Base-by-base conservation (phyloP, 2,888 invertebrate genomes). In the Hipparchia semele region DNA sequence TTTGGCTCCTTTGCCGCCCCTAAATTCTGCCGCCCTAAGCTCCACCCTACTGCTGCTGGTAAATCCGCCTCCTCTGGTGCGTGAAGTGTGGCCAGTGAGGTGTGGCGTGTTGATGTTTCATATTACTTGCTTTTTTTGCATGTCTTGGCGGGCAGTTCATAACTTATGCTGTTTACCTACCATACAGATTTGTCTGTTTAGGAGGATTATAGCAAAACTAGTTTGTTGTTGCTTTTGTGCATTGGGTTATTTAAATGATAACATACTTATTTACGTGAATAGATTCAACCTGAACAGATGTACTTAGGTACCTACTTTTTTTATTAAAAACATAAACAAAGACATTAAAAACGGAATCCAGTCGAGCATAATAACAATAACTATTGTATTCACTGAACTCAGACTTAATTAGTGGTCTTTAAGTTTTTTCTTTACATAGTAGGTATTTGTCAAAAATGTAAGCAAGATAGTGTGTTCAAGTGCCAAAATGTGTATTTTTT, bases 391-490 rank as follows among this genome's bases (percentile, higher is more conserved):
- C 64, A 13, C 49, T 23, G 8, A 23, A 33, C 3, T 65, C 64
- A 51, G 13, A 13, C 3, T 12, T 62, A 62, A 0, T 8, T 46
- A 8, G 13, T 65, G 23, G 65, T 23, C 45, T 61, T 23, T 12
- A 12, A 23, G 13, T 64, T 8, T 23, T 23, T 7, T 13, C 10
- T 2, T 12, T 23, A 23, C 23, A 23, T 23, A 23, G 23, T 23
- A 23, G 23, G 23, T 23, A 23, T 65, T 53, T 33, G 53, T 66
- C 54, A 13, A 67, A 58, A 49, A 65, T 53, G 12, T 65, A 49
- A 53, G 8, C 13, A 67, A 65, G 59, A 60, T 60, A 67, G 71
- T 71, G 54, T 72, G 53, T 68, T 72, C 72, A 68, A 53, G 68
- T 72, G 67, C 67, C 71, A 68, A 68, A 68, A 62, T 39, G n/a